Percentiles rank a stretch among this genome's conserved stretches.
Conservation (phyloP, 2,888 invertebrate species). For the Anthrax anthrax region DNA sequence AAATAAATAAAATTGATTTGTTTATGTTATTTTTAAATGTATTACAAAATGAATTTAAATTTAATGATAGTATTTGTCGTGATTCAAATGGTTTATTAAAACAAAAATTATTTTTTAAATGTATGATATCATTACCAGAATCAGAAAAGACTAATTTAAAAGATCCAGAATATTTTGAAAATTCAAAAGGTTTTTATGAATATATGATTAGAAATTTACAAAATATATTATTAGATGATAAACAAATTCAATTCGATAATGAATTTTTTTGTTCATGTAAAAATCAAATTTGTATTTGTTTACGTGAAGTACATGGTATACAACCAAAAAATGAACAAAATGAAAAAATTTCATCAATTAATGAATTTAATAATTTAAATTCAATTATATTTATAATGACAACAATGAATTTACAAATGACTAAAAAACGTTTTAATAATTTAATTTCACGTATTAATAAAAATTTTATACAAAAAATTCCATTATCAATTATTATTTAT, state of each 20-base stretch:
- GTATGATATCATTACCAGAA: slow-evolving; percentile 22
- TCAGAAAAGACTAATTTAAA: slow-evolving; percentile 5
- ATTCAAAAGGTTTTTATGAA: slow-evolving; percentile 22
- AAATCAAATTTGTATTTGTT: slow-evolving; percentile 23
- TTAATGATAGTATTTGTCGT: not conserved
- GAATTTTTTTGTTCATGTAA: slow-evolving; percentile 20
- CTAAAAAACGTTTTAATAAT: slow-evolving; percentile 20
- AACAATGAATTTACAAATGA: slow-evolving; percentile 12
- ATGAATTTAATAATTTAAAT: slow-evolving; percentile 21
- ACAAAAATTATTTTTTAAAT: slow-evolving; percentile 22
- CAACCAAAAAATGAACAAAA: slow-evolving; percentile 22
- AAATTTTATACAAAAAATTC: slow-evolving; percentile 11
- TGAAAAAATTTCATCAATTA: slow-evolving; percentile 10
- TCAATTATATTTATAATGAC: slow-evolving; percentile 24
- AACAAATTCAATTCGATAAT: not conserved
- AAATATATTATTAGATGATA: not conserved
- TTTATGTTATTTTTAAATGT: slow-evolving; percentile 2
- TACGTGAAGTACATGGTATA: slow-evolving; percentile 24
- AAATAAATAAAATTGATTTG: slow-evolving; percentile 10
- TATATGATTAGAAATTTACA: slow-evolving; percentile 22
- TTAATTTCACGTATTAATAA: slow-evolving; percentile 16
- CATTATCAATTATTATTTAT: slow-evolving; percentile 24
- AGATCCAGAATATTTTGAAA: slow-evolving; percentile 13
- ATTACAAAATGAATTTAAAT: not conserved
- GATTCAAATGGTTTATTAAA: slow-evolving; percentile 15